Evolutionary conservation across 2,113 vertebrate genomes (phyloP).

Genomic region (Thamnophis sirtalis): DNA sequence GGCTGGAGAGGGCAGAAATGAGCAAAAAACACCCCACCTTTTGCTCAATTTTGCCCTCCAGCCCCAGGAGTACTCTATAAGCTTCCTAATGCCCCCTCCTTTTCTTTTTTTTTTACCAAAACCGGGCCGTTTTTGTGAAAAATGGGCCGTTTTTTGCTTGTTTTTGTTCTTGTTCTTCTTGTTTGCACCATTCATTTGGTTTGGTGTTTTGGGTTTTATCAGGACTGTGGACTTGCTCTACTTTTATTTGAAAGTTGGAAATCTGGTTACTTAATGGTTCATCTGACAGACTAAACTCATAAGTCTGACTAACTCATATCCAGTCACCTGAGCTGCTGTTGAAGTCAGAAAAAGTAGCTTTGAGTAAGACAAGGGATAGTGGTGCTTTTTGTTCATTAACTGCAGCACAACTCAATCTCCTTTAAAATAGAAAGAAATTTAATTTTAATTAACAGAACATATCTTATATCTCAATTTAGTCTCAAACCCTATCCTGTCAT

Average conservation of each 20-base stretch:
- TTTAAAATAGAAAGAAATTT: not conserved
- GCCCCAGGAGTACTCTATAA: no score
- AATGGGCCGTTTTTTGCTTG: no score
- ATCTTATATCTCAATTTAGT: not conserved
- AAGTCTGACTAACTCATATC: not conserved
- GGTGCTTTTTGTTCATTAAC: no score
- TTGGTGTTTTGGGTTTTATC: not conserved
- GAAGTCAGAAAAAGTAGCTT: not conserved
- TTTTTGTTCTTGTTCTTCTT: not conserved
- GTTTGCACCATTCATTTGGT: not conserved
- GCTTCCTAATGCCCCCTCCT: no score
- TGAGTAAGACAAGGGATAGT: not conserved
- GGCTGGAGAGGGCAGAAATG: no score
- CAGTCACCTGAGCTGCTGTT: not conserved
- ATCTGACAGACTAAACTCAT: not conserved
- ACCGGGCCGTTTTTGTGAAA: no score
- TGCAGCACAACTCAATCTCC: not conserved
- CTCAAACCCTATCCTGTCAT: not conserved
- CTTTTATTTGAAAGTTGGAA: not conserved
- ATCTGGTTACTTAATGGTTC: not conserved
- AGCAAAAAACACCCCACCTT: no score
- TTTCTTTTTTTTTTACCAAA: no score
- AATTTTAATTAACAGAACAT: not conserved
- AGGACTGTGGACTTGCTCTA: not conserved
- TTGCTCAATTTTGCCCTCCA: no score